Evolutionary conservation across 2,888 invertebrate genomes (phyloP).

Genomic region (Ectobius pallidus): DNA sequence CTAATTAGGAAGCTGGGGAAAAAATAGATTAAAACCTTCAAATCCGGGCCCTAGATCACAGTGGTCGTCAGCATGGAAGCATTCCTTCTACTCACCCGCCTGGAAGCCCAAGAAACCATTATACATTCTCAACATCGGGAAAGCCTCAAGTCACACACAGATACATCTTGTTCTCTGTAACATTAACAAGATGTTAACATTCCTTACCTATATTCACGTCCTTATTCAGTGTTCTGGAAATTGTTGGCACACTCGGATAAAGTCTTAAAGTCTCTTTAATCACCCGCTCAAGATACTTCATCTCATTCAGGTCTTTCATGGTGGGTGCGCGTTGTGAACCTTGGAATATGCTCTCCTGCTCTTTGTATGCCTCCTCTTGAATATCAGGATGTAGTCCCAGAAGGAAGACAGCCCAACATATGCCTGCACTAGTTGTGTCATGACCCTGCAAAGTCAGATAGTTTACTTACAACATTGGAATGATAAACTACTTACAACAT

Average conservation of each 20-base stretch:
- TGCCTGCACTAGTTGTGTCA: conserved; percentile 28
- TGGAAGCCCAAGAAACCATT: no score
- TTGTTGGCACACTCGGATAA: conserved; percentile 48
- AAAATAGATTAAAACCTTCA: no score
- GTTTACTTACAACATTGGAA: no score
- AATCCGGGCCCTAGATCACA: not conserved
- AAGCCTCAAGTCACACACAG: no score
- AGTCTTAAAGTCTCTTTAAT: conserved; percentile 47
- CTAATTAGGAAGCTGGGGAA: no score
- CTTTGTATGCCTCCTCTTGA: conserved; percentile 57
- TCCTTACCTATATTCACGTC: conserved; percentile 60
- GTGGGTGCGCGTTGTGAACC: conserved; percentile 44
- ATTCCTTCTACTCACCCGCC: no score
- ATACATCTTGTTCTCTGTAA: no score
- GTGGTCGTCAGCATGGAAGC: not conserved
- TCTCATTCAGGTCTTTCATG: conserved; percentile 46
- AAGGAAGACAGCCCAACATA: conserved; percentile 21
- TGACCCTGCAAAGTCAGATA: no score
- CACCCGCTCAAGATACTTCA: conserved; percentile 47
- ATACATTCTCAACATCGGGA: no score
- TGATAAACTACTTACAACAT: no score
- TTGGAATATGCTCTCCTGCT: conserved; percentile 50
- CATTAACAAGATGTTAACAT: no score
- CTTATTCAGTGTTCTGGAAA: conserved; percentile 51
- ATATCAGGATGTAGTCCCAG: conserved; percentile 15